Conservation (phyloP, 2,888 invertebrate genomes). For the Ectemnius continuus region DNA sequence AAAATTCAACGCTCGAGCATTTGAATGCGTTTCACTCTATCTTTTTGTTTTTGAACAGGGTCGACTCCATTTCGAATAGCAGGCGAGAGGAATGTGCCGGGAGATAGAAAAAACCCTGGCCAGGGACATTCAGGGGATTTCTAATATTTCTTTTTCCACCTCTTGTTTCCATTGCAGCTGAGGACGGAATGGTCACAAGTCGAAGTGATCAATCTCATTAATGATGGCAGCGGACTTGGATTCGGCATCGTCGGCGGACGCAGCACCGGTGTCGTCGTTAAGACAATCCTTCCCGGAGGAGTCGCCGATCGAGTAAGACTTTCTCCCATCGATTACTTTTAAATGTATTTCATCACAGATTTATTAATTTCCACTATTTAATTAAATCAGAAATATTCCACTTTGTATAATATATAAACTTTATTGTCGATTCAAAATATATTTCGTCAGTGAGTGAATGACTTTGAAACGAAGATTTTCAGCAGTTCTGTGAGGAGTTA, state of each 20-base stretch:
- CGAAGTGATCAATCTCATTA: slow-evolving; percentile 97
- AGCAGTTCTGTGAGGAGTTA: not conserved
- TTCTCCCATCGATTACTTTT: not conserved
- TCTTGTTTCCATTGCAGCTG: slow-evolving; percentile 81
- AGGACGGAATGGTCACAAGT: slow-evolving; percentile 99
- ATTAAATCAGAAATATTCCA: too few species aligned
- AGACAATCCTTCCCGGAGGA: slow-evolving; percentile 98
- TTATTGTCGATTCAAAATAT: too few species aligned
- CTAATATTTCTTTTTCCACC: not conserved
- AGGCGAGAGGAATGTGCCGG: too few species aligned
- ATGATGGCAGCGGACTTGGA: slow-evolving; percentile 98
- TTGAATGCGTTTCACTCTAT: too few species aligned
- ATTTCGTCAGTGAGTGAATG: too few species aligned
- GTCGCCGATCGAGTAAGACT: slow-evolving; percentile 94
- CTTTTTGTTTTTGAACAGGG: too few species aligned
- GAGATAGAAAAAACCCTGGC: not conserved
- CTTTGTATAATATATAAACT: too few species aligned
- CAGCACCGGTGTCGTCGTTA: slow-evolving; percentile 99
- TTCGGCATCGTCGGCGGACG: slow-evolving; percentile 99
- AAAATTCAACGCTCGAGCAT: too few species aligned
- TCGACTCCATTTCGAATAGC: too few species aligned
- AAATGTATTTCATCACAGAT: not conserved
- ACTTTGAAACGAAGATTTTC: not conserved
- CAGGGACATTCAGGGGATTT: not conserved
- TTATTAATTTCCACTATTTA: too few species aligned